These are phyloP conservation scores for Microctenopoma steveboyesi DNA, from an alignment of 2,797 vertebrate genomes.

Conservation along the genomic window DNA sequence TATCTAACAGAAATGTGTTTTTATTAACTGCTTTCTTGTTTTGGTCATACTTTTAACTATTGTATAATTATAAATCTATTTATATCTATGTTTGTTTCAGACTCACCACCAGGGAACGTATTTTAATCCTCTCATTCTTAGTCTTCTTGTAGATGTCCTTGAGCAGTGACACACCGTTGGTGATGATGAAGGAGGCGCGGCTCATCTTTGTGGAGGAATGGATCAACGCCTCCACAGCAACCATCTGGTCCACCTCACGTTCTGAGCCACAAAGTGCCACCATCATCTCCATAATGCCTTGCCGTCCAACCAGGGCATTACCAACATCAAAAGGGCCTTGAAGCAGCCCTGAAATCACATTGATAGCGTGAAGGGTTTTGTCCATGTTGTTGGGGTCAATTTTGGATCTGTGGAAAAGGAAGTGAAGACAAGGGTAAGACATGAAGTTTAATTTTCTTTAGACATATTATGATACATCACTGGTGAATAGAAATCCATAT, in stretches of 20 bases:
- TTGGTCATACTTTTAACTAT: neutral
- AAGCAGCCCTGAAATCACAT: conserved; percentile 91
- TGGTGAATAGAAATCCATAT: neutral
- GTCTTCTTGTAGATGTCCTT: conserved; percentile 99
- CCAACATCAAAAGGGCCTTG: conserved; percentile 98
- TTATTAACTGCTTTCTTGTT: neutral
- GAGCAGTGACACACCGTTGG: conserved; percentile 91
- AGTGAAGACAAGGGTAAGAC: neutral
- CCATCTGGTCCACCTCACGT: conserved; percentile 95
- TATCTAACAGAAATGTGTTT: neutral
- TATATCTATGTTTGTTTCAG: neutral
- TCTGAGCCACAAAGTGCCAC: conserved; percentile 95
- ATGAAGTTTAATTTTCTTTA: conserved; percentile 1
- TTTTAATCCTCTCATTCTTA: conserved; percentile 97
- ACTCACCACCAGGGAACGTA: conserved; percentile 94
- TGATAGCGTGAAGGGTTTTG: conserved; percentile 94
- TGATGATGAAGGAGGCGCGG: conserved; percentile 94
- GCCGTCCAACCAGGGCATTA: conserved; percentile 88
- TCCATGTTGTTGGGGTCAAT: conserved; percentile 97
- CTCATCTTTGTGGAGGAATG: conserved; percentile 95
- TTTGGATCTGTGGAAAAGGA: conserved; percentile 84
- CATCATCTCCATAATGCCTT: conserved; percentile 99
- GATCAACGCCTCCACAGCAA: conserved; percentile 96
- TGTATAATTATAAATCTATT: neutral
- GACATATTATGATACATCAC: neutral